These are phyloP conservation scores for Threskiornis aethiopicus DNA, from an alignment of 2,797 vertebrate species.

Conservation along the genomic window DNA sequence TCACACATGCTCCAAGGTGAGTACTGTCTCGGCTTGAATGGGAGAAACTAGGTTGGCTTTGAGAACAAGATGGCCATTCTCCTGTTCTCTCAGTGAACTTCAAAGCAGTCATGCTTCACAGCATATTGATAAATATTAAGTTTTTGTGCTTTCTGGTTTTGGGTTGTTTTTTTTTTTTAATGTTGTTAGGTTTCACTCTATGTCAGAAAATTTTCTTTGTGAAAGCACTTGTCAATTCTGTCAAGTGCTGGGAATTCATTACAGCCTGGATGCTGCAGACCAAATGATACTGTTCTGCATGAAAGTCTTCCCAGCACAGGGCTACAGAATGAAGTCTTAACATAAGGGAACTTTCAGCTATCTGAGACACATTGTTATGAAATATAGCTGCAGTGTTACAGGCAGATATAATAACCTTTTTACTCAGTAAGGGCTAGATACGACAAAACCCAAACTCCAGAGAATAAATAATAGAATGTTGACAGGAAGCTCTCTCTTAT, in stretches of 20 bases:
- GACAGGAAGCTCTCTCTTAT: neutral
- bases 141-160: neutral
- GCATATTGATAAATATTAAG: neutral
- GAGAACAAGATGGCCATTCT: neutral
- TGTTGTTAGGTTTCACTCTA: neutral
- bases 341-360: neutral
- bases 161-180: neutral
- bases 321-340: neutral
- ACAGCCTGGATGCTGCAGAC: neutral
- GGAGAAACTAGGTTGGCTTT: neutral
- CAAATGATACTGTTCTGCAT: neutral
- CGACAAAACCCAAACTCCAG: neutral
- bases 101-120: neutral
- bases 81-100: neutral
- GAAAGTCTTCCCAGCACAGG: neutral
- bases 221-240: neutral
- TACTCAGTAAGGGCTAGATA: neutral
- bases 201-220: neutral
- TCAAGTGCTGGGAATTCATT: neutral
- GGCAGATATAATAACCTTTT: neutral
- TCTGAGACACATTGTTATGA: neutral
- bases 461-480: neutral
- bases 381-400: neutral
- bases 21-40: neutral
- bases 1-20: neutral